Evolutionary conservation across 2,113 vertebrate genomes (phyloP).

Genomic region (Odobenus rosmarus): DNA sequence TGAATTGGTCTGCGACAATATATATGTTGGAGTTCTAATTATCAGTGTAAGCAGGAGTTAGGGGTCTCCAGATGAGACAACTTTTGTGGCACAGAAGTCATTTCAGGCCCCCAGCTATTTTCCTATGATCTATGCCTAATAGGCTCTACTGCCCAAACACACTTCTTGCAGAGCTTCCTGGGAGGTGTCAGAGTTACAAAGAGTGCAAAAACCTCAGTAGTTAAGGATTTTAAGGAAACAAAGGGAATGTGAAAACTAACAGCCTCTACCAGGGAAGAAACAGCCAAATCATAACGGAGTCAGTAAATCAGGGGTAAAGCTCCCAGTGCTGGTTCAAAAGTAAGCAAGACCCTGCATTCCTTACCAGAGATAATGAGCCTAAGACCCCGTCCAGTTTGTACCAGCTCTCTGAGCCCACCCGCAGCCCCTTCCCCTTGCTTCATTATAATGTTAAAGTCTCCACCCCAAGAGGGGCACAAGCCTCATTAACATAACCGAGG

Average conservation of each 20-base stretch:
- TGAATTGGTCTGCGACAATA: neutral
- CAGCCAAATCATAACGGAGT: neutral
- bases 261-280: neutral
- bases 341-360: neutral
- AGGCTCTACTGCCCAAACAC: neutral
- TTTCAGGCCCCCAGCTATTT: neutral
- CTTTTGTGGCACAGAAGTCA: neutral
- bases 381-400: neutral
- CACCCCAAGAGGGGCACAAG: neutral
- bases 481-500: neutral
- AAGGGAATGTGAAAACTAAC: neutral
- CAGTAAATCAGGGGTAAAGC: neutral
- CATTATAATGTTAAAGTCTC: neutral
- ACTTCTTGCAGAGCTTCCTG: neutral
- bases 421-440: neutral
- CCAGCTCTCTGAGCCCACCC: neutral
- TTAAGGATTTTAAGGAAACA: neutral
- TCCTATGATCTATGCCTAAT: neutral
- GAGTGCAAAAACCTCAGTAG: no score
- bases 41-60: neutral
- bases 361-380: neutral
- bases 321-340: neutral
- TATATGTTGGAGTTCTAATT: neutral
- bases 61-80: neutral
- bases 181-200: neutral